Evolutionary conservation across 1,140 invertebrate species (phyloP).

Genomic region (Aphelenchoides besseyi): DNA sequence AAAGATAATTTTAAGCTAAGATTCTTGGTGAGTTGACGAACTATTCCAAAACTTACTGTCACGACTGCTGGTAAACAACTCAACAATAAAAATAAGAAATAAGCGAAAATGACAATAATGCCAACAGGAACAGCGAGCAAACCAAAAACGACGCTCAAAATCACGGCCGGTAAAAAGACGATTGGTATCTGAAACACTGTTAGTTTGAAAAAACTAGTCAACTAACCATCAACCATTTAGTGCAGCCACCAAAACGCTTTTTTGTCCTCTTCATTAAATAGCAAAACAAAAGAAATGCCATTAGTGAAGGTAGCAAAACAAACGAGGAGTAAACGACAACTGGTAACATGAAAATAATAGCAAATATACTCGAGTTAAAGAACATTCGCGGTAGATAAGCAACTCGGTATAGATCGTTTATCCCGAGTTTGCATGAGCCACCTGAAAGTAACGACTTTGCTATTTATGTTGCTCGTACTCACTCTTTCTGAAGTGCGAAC

Average conservation of each 20-base stretch:
- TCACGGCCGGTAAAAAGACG: background rate
- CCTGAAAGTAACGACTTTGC: conserved; percentile 5
- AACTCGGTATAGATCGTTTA: conserved; percentile 7
- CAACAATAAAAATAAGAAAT: background rate
- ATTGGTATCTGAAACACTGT: background rate
- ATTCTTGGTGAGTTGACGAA: background rate
- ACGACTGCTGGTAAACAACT: background rate
- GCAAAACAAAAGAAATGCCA: too few relatives aligned
- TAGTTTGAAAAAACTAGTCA: too few relatives aligned
- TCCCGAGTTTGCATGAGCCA: background rate
- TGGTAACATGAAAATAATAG: conserved; percentile 1
- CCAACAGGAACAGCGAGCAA: background rate
- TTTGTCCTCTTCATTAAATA: too few relatives aligned
- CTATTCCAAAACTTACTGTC: background rate
- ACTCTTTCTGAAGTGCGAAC: conserved; percentile 7
- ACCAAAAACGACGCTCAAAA: background rate
- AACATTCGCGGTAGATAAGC: conserved; percentile 10
- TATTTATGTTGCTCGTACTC: background rate
- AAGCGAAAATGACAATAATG: background rate
- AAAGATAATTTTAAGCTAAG: background rate
- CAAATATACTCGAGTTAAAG: background rate
- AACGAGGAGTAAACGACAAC: background rate
- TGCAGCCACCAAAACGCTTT: too few relatives aligned
- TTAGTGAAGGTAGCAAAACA: conserved; percentile 4
- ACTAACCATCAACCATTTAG: too few relatives aligned